Percentiles rank a stretch among this genome's conserved stretches.
These are phyloP conservation scores for Acropternis orthonyx DNA, from an alignment of 2,797 vertebrate species.

Conservation along the genomic window DNA sequence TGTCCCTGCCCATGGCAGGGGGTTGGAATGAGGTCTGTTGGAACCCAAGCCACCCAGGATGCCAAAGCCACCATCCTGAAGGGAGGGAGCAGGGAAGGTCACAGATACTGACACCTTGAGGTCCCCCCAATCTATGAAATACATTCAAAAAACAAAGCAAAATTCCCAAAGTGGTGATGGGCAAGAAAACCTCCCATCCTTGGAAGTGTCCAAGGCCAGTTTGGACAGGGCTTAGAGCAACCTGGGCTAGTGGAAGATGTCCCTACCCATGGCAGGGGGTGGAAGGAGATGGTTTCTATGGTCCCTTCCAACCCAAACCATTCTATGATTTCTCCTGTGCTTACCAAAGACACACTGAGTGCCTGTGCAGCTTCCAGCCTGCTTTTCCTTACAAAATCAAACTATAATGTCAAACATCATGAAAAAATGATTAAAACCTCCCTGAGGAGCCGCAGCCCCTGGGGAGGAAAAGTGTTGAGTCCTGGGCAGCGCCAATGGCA, in stretches of 20 bases:
- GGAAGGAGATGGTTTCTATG: too few relatives aligned
- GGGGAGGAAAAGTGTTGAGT: not conserved
- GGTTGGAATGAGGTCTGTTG: not conserved
- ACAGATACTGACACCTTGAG: not conserved
- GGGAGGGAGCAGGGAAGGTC: not conserved
- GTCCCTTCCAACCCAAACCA: not conserved
- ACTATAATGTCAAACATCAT: not conserved
- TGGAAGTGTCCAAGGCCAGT: not conserved
- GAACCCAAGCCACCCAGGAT: fast-evolving
- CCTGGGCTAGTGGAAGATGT: not conserved
- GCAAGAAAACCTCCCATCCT: not conserved
- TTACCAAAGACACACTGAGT: not conserved
- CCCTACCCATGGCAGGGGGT: not conserved
- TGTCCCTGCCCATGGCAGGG: not conserved
- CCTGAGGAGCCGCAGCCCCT: not conserved
- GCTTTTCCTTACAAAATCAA: not conserved
- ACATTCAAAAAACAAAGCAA: not conserved
- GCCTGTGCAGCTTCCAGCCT: not conserved
- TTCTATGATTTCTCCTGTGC: not conserved
- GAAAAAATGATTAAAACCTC: not conserved
- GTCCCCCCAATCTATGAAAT: not conserved
- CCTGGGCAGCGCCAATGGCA: not conserved
- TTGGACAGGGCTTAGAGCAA: fast-evolving
- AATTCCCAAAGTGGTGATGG: not conserved
- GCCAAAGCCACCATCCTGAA: not conserved